Conservation (phyloP, 2,113 vertebrate genomes). For the Centropristis striata region DNA sequence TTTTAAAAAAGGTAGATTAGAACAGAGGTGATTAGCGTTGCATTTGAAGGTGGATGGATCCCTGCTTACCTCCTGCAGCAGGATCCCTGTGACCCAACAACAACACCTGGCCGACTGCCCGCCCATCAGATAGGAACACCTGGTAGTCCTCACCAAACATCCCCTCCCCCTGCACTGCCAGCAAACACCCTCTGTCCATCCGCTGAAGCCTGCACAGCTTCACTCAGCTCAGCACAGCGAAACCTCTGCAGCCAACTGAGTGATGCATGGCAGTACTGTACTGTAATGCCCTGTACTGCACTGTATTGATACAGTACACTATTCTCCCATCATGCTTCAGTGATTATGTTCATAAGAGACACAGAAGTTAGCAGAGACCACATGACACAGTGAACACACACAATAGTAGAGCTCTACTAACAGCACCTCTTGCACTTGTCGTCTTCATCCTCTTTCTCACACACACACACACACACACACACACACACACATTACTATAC, state of each 20-base stretch:
- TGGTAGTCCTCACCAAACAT: constrained; percentile 76
- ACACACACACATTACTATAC: constrained; percentile 23
- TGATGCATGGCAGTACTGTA: constrained; percentile 24
- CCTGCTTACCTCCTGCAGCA: constrained; percentile 66
- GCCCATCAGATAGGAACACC: constrained; percentile 70
- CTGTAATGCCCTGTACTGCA: constrained; percentile 25
- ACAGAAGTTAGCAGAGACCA: constrained; percentile 37
- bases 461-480: constrained; percentile 26
- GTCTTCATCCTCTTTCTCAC: background rate
- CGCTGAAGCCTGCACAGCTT: constrained; percentile 15
- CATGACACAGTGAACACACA: constrained; percentile 56
- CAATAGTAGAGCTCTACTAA: constrained; percentile 49
- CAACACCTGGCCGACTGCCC: constrained; percentile 62
- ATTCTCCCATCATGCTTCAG: constrained; percentile 54
- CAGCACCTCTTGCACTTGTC: constrained; percentile 33
- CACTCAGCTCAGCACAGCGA: constrained; percentile 15
- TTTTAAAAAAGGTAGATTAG: constrained; percentile 26
- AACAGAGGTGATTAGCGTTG: constrained; percentile 7
- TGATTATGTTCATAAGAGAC: constrained; percentile 47
- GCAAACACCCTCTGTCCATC: constrained; percentile 53
- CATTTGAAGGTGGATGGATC: constrained; percentile 12
- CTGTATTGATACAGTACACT: constrained; percentile 24
- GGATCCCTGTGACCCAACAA: constrained; percentile 52
- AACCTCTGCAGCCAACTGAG: constrained; percentile 19
- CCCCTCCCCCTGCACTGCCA: constrained; percentile 48